Conservation (phyloP, 2,888 invertebrate species). For the Hyles lineata region DNA sequence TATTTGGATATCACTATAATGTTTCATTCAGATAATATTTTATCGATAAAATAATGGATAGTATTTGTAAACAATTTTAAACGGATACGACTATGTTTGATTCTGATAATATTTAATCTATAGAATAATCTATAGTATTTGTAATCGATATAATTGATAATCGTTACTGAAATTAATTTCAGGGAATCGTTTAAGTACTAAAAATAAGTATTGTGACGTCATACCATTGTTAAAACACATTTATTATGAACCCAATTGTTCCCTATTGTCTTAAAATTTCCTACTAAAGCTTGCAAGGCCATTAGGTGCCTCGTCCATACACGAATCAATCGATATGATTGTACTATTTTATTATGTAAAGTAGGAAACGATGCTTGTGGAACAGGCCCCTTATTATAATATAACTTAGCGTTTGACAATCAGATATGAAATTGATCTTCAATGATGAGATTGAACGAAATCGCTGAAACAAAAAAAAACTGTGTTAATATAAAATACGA, state of each 20-base stretch:
- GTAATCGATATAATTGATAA: neutral
- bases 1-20: neutral
- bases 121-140: neutral
- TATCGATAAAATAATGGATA: neutral
- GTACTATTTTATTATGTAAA: neutral
- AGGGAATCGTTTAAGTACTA: neutral
- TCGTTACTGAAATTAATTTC: neutral
- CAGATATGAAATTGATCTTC: slow-evolving; percentile 33
- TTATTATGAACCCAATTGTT: neutral
- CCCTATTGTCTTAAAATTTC: neutral
- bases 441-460: slow-evolving; percentile 55
- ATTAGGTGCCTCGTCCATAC: neutral
- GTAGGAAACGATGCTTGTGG: neutral
- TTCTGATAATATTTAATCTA: neutral
- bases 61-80: neutral
- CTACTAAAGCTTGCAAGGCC: slow-evolving; percentile 10
- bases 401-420: neutral
- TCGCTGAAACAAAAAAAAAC: slow-evolving; percentile 58
- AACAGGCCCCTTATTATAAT: neutral
- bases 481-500: too few relatives aligned
- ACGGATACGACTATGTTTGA: too few relatives aligned
- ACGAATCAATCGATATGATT: neutral
- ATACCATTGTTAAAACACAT: neutral
- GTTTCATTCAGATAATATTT: neutral
- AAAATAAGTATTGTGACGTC: neutral